Base-by-base conservation (phyloP, 2,888 invertebrate species). In the Apeira syringaria region DNA sequence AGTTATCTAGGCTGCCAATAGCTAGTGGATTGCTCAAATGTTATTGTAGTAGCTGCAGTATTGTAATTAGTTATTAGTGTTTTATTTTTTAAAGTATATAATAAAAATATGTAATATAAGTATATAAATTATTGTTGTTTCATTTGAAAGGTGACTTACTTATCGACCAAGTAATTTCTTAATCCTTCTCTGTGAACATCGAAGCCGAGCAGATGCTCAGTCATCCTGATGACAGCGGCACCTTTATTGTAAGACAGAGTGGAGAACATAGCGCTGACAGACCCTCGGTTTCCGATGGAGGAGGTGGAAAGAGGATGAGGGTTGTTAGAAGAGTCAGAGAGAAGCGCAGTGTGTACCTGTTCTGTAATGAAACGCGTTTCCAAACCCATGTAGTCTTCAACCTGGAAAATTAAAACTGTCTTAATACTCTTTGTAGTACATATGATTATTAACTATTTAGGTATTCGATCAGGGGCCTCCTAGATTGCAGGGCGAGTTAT, bases 231-330 rank as follows among this genome's bases (percentile, higher is more conserved):
- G 9, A 94, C 65, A 1, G 89, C 66, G n/a, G 88, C 92, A 0
- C 93, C 94, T 68, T 96, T 95, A 52, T 92, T 92, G 62, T 95
- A 95, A 0, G 92, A 91, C 42, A 95, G 91, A 1, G 84, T 89
- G 22, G 93, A 92, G 59, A 95, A 95, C 88, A 93, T 92, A 0
- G 74, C 78, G 3, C 85, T 80, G 3, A 94, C 91, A 49, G 94
- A 87, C 0, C 65, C 62, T 0, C 93, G 92, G 4, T 91, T 92
- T 5, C 88, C 88, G 0, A 93, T 91, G 2, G 82, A 74, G 5
- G 74, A 68, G 32, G 91, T 85, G 1, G 90, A 92, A 54, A 96
- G 74, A 0, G 95, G 90, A 33, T 93, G 92, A 0, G 92, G 90
- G 9, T 74, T 77, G 12, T 78, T 69, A 0, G 88, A 76, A n/a